These are phyloP conservation scores for Ictalurus punctatus DNA, from an alignment of 2,113 vertebrate species.

Conservation along the genomic window DNA sequence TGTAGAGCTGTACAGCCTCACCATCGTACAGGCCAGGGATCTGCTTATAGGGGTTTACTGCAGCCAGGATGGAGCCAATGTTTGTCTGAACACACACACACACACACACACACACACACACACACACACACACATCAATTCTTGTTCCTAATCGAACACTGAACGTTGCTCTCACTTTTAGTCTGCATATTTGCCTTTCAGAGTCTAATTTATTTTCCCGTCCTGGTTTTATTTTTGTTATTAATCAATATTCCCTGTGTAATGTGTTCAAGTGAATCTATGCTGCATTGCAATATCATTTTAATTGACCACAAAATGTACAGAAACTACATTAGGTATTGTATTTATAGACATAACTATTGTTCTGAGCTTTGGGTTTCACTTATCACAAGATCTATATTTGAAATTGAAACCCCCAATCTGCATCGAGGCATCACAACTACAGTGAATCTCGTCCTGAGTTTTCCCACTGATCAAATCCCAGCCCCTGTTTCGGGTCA, in stretches of 20 bases:
- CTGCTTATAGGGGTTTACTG: constrained; percentile 88
- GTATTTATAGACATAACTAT: not conserved
- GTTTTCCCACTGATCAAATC: not conserved
- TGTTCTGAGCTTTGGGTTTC: not conserved
- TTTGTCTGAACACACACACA: constrained; percentile 74
- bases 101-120: not conserved
- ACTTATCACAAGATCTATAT: not conserved
- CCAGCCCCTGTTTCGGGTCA: not conserved
- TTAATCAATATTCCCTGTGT: not conserved
- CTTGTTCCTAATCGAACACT: not conserved
- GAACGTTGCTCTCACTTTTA: not conserved
- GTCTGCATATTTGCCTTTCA: not conserved
- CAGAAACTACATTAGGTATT: not conserved
- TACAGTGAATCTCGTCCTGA: not conserved
- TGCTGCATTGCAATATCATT: not conserved
- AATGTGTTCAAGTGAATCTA: not conserved
- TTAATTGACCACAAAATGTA: constrained; percentile 12
- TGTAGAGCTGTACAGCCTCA: constrained; percentile 80
- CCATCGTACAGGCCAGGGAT: constrained; percentile 80
- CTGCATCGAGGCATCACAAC: not conserved
- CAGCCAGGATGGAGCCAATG: constrained; percentile 89
- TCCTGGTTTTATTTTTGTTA: not conserved
- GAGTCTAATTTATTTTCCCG: not conserved
- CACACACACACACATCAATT: not conserved
- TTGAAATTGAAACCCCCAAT: not conserved